Conservation (phyloP, 2,113 vertebrate species). For the Lepus americanus region DNA sequence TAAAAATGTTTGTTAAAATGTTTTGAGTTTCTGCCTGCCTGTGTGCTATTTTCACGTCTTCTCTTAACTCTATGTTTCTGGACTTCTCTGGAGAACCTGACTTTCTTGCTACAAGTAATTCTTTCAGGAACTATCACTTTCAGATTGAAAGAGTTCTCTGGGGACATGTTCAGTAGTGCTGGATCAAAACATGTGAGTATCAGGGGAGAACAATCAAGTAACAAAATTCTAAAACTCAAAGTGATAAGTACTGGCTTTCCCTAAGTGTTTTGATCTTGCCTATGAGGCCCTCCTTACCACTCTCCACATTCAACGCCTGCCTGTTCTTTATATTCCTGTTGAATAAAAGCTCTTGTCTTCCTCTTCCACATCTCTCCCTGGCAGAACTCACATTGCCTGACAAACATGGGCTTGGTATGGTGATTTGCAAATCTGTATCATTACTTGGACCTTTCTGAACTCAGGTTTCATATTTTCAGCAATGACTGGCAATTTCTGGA, state of each 20-base stretch:
- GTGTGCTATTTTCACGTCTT: not conserved
- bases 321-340: not conserved
- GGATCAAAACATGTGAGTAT: not conserved
- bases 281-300: not conserved
- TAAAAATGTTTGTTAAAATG: not conserved
- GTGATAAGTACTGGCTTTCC: not conserved
- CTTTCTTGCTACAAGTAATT: not conserved
- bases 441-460: not conserved
- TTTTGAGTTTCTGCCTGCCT: constrained; percentile 4
- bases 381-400: not conserved
- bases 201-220: not conserved
- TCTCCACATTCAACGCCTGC: not conserved
- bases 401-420: not conserved
- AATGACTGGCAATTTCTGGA: not conserved
- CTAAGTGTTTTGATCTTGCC: not conserved
- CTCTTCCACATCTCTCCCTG: not conserved
- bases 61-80: not conserved
- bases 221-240: not conserved
- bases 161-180: not conserved
- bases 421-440: not conserved
- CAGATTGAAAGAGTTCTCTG: not conserved
- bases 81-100: not conserved
- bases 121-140: not conserved
- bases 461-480: not conserved
- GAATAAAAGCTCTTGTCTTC: not conserved